A percentile compares a stretch with the other conserved stretches of the same genome.
Conservation (phyloP, 2,113 vertebrate genomes). For the Australoheros scitulus region DNA sequence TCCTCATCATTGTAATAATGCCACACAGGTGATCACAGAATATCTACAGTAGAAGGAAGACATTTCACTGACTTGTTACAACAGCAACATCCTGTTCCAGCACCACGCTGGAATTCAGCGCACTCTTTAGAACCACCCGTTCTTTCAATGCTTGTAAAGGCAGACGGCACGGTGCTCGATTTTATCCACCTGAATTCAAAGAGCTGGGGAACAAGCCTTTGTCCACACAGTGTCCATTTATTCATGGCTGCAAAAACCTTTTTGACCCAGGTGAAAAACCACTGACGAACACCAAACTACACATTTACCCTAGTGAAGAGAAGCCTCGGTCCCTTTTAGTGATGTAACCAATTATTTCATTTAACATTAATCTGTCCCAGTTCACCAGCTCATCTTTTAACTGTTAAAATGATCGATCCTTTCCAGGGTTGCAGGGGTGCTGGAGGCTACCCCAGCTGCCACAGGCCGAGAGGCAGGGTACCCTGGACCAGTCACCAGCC, state of each 20-base stretch:
- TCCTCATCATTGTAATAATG: background rate
- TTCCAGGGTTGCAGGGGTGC: no score
- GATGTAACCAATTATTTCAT: no score
- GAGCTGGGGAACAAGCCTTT: background rate
- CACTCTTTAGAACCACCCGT: background rate
- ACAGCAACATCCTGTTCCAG: background rate
- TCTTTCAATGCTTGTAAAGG: background rate
- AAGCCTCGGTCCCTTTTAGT: no score
- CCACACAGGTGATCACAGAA: background rate
- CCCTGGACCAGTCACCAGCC: no score
- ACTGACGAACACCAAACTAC: no score
- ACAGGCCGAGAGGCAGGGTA: no score
- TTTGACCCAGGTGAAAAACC: no score
- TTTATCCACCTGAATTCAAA: background rate
- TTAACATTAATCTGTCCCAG: no score
- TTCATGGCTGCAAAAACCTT: rapidly evolving
- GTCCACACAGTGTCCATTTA: background rate
- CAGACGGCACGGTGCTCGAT: background rate
- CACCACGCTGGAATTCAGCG: background rate
- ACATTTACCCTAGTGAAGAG: no score
- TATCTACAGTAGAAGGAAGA: background rate
- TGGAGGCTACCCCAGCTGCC: no score
- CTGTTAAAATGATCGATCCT: no score
- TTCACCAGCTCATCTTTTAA: no score
- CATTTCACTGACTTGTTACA: background rate